Conservation (phyloP, 2,888 invertebrate species). For the Pachymerium ferrugineum region DNA sequence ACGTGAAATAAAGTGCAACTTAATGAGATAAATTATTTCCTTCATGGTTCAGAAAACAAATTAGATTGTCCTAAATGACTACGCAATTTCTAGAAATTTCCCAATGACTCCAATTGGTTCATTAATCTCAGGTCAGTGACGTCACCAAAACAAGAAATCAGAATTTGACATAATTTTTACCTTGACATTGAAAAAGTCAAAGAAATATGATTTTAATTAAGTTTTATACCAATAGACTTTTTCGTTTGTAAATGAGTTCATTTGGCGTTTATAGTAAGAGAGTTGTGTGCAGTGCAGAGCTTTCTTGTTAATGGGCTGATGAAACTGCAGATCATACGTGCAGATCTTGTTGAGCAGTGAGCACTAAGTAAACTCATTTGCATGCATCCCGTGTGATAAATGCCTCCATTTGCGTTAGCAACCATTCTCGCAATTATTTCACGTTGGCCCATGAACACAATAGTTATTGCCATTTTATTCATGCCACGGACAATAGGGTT, state of each 20-base stretch:
- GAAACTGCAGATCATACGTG: conserved; percentile 33
- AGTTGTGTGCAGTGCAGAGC: not conserved
- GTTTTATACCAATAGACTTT: conserved; percentile 19
- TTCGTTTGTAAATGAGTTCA: conserved; percentile 32
- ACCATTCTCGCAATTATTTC: conserved; percentile 33
- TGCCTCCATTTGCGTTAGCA: conserved; percentile 30
- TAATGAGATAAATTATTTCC: not conserved
- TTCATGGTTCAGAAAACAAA: not conserved
- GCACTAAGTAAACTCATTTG: conserved; percentile 34
- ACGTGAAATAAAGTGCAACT: not conserved
- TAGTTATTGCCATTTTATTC: conserved; percentile 32
- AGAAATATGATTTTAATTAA: conserved; percentile 17
- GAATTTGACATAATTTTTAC: not conserved
- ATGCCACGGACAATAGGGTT: conserved; percentile 29
- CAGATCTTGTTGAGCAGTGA: conserved; percentile 23
- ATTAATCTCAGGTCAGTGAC: too few species aligned
- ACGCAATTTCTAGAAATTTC: too few species aligned
- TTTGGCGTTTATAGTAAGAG: conserved; percentile 11
- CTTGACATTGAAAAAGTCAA: not conserved
- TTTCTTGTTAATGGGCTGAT: conserved; percentile 33
- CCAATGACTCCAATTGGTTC: too few species aligned
- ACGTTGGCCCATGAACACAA: conserved; percentile 27
- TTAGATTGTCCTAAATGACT: not conserved
- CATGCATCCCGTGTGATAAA: conserved; percentile 33
- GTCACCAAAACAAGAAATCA: not conserved